These are phyloP conservation scores for Molorchus minor DNA, from an alignment of 2,888 invertebrate genomes.

Conservation along the genomic window DNA sequence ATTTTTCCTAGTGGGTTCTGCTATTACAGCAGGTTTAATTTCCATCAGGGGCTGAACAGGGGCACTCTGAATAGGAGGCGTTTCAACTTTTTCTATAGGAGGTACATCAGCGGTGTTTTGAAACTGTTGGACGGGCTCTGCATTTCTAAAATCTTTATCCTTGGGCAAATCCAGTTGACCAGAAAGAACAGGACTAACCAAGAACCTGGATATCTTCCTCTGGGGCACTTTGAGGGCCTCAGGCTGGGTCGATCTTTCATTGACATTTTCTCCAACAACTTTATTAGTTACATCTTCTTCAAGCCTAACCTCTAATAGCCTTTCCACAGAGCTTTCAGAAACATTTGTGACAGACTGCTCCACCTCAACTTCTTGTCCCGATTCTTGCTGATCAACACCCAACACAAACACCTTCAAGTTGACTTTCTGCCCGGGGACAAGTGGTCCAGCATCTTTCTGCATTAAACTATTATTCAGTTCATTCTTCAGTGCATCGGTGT, in stretches of 20 bases:
- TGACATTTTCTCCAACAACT: conserved; percentile 13
- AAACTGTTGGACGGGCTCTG: conserved; percentile 25
- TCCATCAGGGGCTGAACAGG: conserved; percentile 26
- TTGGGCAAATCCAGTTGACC: conserved; percentile 62
- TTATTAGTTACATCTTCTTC: conserved; percentile 28
- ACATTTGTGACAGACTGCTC: conserved; percentile 5
- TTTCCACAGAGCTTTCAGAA: conserved; percentile 29
- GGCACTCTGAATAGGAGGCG: conserved; percentile 17
- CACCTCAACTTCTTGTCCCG: conserved; percentile 12
- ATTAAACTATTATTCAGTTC: conserved; percentile 53
- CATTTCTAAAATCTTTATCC: conserved; percentile 54
- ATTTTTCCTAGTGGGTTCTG: conserved; percentile 48
- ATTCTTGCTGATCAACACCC: conserved; percentile 41
- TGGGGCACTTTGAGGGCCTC: conserved; percentile 62
- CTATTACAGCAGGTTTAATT: conserved; percentile 25
- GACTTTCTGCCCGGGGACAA: conserved; percentile 56
- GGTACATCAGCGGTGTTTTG: conserved; percentile 37
- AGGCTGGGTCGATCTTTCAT: conserved; percentile 42
- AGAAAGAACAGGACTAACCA: conserved; percentile 82
- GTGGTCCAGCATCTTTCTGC: conserved; percentile 48
- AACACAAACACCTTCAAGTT: conserved; percentile 58
- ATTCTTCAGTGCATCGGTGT: conserved; percentile 49
- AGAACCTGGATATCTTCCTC: conserved; percentile 81
- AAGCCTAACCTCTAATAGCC: conserved; percentile 33
- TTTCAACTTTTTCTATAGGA: conserved; percentile 26